Percentiles rank a stretch among this genome's conserved stretches.
These are phyloP conservation scores for Aphelocoma californica DNA, from an alignment of 2,797 vertebrate species.

Conservation along the genomic window DNA sequence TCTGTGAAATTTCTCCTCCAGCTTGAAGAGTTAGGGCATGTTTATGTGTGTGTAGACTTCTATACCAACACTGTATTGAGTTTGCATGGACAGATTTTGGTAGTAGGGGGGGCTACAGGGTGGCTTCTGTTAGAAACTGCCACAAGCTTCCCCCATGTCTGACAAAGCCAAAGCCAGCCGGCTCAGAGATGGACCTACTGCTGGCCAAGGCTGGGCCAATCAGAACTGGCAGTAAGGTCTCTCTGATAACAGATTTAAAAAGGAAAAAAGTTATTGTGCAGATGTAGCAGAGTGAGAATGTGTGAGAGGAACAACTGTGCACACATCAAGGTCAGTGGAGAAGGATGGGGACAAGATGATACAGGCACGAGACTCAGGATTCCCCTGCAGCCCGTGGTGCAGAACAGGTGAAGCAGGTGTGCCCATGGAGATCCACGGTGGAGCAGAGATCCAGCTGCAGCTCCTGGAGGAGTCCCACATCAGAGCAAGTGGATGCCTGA, in stretches of 20 bases:
- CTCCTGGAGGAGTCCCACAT: too few relatives aligned
- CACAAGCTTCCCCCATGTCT: neutral
- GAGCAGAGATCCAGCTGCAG: neutral
- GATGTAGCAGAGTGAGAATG: neutral
- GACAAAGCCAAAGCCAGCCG: neutral
- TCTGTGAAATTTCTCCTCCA: neutral
- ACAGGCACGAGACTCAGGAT: fast-evolving
- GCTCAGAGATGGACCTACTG: neutral
- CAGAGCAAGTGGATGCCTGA: neutral
- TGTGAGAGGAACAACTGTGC: neutral
- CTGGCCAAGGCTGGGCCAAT: neutral
- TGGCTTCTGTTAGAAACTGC: neutral
- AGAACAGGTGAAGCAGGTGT: neutral
- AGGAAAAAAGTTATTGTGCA: neutral
- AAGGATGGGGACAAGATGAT: neutral
- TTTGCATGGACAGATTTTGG: neutral
- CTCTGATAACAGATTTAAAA: neutral
- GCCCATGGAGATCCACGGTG: neutral
- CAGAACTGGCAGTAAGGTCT: neutral
- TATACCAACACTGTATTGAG: neutral
- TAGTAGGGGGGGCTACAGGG: neutral
- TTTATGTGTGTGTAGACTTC: neutral
- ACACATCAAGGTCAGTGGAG: neutral
- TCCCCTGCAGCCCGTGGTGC: neutral
- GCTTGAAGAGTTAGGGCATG: neutral